These are phyloP conservation scores for Rhopalosiphum padi DNA, from an alignment of 1,140 invertebrate species.

Conservation along the genomic window DNA sequence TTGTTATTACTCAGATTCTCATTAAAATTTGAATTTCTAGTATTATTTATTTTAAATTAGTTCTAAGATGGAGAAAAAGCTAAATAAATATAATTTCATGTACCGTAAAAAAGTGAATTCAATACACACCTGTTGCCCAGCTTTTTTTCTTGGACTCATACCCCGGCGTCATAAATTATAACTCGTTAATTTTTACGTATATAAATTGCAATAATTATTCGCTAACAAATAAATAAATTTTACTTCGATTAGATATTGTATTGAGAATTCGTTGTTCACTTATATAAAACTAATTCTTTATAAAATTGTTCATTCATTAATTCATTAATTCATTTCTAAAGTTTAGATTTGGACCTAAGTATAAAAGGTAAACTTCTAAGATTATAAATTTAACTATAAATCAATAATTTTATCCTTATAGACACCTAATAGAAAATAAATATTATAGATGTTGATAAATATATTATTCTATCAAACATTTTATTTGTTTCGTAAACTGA, in stretches of 20 bases:
- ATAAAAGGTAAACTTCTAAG: not conserved
- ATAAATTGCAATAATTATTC: not conserved
- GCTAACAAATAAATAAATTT: not conserved
- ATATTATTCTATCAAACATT: not conserved
- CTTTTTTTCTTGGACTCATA: not conserved
- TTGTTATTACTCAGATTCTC: not conserved
- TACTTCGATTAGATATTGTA: not conserved
- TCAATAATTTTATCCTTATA: not conserved
- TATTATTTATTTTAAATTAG: not conserved
- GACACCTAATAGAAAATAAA: not conserved
- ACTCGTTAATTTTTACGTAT: not conserved
- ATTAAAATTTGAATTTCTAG: not conserved
- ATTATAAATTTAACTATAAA: not conserved
- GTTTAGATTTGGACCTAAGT: not conserved
- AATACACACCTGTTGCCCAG: constrained; percentile 15
- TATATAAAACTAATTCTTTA: too few species aligned
- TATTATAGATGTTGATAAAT: not conserved
- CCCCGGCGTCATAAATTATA: not conserved
- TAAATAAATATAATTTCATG: not conserved
- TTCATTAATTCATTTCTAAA: not conserved
- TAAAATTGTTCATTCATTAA: not conserved
- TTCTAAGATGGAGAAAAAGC: not conserved
- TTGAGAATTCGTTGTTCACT: not conserved
- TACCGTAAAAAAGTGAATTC: not conserved
- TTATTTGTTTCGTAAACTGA: not conserved